Base-by-base conservation (phyloP, 2,797 vertebrate genomes). In the Cheracebus regulus region DNA sequence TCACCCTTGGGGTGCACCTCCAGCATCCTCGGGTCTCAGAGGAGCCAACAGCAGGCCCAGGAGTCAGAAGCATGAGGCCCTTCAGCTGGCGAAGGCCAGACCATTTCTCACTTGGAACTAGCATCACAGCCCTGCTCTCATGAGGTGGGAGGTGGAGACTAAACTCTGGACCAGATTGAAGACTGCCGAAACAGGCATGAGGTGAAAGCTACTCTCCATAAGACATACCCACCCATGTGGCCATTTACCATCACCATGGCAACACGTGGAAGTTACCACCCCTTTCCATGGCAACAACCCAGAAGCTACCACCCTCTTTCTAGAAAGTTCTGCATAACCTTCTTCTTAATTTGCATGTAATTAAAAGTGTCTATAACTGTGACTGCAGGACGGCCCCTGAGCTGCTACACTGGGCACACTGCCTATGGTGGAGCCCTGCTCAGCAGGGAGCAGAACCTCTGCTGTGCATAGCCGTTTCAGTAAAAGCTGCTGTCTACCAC, bases 1-100 rank as follows among this genome's bases (percentile, higher is more conserved):
- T 11, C 3, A 10, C 44, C 67, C 67, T 44, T 0, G 0, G 57
- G 44, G 28, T 22, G 4, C 30, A 78, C 13, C 44, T 44, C 55
- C 28, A 28, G 93, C 15, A 7, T n/a, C 52, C 70, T 72, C 4
- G 0, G 4, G 48, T 67, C 13, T 58, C 30, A 26, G 4, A 30
- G n/a, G n/a, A 52, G n/a, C 36, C 6, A 1, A 55, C 36, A 22
- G 36, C 57, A 28, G 46, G 44, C 22, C 86, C 7, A 15, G 44
- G 78, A 64, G 22, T 36, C 20, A 5, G 14, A 82, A 73, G n/a
- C n/a, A 44, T 14, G 67, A 36, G n/a, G 5, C 44, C 67, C 2
- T 4, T 19, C 19, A 9, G 50, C 33, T 26, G 1, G 7, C 15
- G 7, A 72, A 61, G 41, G 39, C 76, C 4, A 2, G 88, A 19